A percentile compares a stretch with the other conserved stretches of the same genome.
These are phyloP conservation scores for Apostichopus parvimensis DNA, from an alignment of 35 echinoderm and acorn worm species.

Conservation along the genomic window DNA sequence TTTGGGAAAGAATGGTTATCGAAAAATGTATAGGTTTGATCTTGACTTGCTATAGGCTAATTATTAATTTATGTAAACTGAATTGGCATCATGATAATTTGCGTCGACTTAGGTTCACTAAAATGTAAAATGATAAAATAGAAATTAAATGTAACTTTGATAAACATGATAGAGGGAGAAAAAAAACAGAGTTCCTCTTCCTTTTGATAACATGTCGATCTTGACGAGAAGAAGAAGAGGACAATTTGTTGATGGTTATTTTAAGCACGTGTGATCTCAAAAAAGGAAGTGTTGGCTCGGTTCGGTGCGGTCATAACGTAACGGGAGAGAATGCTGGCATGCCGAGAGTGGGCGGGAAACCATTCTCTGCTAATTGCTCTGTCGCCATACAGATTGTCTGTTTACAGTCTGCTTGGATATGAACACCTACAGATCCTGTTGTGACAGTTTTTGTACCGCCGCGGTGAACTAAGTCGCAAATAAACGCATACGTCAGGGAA, in stretches of 20 bases:
- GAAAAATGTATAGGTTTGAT: no score
- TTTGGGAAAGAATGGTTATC: no score
- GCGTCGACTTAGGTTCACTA: no score
- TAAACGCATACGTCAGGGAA: conserved; percentile 18
- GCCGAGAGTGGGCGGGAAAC: conserved; percentile 54
- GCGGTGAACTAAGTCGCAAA: conserved; percentile 28
- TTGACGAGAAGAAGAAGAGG: background rate
- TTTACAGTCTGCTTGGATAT: conserved; percentile 34
- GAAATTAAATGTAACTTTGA: no score
- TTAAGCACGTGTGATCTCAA: background rate
- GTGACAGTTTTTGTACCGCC: conserved; percentile 9
- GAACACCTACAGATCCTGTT: conserved; percentile 30
- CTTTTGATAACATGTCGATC: background rate
- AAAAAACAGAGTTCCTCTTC: no score
- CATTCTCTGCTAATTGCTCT: conserved; percentile 50
- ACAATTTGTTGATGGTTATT: background rate
- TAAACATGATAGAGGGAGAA: no score
- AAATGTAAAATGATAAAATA: no score
- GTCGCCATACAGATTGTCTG: conserved; percentile 37
- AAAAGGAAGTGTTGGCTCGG: conserved; percentile 18
- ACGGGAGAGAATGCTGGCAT: conserved; percentile 35
- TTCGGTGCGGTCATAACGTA: conserved; percentile 54
- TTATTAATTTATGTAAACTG: no score
- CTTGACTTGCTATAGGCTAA: no score
- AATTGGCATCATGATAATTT: no score